Evolutionary conservation across 1,140 invertebrate species (phyloP).

Genomic region (Archivesica marissinica): DNA sequence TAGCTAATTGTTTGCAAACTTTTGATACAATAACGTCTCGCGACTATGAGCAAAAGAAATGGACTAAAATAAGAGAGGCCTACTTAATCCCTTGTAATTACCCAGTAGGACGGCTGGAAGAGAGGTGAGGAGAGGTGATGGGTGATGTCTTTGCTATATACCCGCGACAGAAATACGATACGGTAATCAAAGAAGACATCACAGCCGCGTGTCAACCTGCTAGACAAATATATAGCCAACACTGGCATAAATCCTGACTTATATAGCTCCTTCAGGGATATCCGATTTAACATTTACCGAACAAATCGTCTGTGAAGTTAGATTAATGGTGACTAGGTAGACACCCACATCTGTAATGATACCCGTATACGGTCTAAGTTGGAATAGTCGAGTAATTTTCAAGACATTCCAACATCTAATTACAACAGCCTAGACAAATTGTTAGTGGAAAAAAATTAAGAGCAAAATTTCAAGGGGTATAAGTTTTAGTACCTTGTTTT

Average conservation of each 20-base stretch:
- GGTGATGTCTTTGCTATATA: conserved; percentile 4
- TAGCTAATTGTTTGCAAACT: too few relatives aligned
- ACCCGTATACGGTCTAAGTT: not conserved
- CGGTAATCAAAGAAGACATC: conserved; percentile 3
- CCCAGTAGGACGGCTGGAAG: not conserved
- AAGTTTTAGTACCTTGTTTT: not conserved
- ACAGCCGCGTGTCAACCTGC: not conserved
- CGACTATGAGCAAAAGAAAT: too few relatives aligned
- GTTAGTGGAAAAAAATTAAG: not conserved
- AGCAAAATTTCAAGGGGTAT: not conserved
- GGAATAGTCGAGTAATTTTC: conserved; percentile 9
- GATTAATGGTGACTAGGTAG: not conserved
- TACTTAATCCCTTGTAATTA: too few relatives aligned
- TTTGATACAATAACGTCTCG: too few relatives aligned
- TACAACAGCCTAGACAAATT: not conserved
- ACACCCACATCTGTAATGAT: not conserved
- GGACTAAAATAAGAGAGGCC: too few relatives aligned
- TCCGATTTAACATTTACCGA: not conserved
- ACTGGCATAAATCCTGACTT: not conserved
- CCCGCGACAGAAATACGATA: not conserved
- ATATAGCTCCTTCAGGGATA: not conserved
- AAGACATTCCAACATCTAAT: conserved; percentile 20
- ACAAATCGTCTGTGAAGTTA: conserved; percentile 2
- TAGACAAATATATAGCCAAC: conserved; percentile 22
- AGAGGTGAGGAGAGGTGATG: not conserved